Percentiles rank a stretch among this genome's conserved stretches.
Evolutionary conservation across 2,888 invertebrate genomes (phyloP).

Genomic region (Operophtera brumata): DNA sequence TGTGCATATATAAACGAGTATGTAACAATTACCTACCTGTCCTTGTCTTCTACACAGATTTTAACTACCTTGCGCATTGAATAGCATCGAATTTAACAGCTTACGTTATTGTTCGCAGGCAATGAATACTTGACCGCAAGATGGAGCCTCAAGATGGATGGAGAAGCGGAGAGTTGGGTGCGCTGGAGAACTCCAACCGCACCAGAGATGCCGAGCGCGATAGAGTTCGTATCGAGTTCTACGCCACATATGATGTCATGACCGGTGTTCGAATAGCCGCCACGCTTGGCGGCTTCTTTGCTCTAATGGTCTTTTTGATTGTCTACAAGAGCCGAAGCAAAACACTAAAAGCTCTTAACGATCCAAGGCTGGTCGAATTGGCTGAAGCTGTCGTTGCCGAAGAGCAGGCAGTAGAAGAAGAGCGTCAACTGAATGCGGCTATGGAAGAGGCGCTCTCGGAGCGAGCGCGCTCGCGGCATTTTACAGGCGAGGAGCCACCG

Average conservation of each 20-base stretch:
- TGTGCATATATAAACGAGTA: too few relatives aligned
- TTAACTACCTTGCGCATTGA: too few relatives aligned
- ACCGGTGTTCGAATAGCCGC: conserved; percentile 95
- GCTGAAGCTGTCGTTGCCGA: conserved; percentile 88
- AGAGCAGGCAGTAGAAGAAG: conserved; percentile 85
- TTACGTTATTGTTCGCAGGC: conserved; percentile 58
- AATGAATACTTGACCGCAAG: conserved; percentile 73
- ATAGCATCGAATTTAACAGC: neutral
- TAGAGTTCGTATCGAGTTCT: conserved; percentile 89
- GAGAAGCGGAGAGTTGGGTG: conserved; percentile 59
- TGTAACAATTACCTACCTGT: too few relatives aligned
- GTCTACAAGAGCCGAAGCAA: conserved; percentile 94
- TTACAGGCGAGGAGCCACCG: conserved; percentile 85
- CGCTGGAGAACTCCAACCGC: conserved; percentile 62
- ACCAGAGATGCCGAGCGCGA: conserved; percentile 81
- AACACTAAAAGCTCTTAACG: conserved; percentile 86
- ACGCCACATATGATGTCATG: conserved; percentile 96
- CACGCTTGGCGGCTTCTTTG: conserved; percentile 94
- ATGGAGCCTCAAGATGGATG: conserved; percentile 75
- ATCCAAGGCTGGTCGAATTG: conserved; percentile 89
- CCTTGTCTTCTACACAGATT: too few relatives aligned
- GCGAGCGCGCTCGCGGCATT: conserved; percentile 75
- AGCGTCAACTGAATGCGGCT: conserved; percentile 87
- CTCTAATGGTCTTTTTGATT: conserved; percentile 93
- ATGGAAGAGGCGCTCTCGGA: conserved; percentile 83